Conservation (phyloP, 1,140 invertebrate species). For the Drosophila pectinifera region DNA sequence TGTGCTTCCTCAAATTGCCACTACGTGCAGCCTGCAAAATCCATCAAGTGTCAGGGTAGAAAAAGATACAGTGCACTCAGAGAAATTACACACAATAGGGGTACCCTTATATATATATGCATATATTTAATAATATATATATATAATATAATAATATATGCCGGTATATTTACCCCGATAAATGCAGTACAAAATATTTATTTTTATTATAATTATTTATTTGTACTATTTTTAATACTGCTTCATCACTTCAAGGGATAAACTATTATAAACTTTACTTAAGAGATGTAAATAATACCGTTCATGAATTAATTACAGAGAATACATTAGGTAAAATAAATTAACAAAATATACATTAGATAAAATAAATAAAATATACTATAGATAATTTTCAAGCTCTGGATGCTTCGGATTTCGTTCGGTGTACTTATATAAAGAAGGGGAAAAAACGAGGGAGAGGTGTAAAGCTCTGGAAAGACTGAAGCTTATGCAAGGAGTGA, state of each 20-base stretch:
- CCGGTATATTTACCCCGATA: too few relatives aligned
- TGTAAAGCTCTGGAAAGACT: constrained; percentile 25
- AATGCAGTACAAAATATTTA: too few relatives aligned
- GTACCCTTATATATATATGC: too few relatives aligned
- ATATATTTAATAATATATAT: neutral
- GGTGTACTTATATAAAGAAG: neutral
- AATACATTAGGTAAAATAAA: constrained; percentile 7
- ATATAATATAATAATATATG: too few relatives aligned
- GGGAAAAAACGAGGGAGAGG: neutral
- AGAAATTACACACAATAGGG: neutral
- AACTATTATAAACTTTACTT: too few relatives aligned
- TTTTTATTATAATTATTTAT: neutral
- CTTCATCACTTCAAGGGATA: too few relatives aligned
- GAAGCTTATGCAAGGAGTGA: constrained; percentile 17
- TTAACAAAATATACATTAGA: too few relatives aligned
- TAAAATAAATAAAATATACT: too few relatives aligned
- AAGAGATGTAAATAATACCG: too few relatives aligned
- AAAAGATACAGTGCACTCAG: neutral
- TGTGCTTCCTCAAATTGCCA: constrained; percentile 37
- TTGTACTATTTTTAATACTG: too few relatives aligned
- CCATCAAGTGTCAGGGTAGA: neutral
- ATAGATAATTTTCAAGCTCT: too few relatives aligned
- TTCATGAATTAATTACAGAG: too few relatives aligned
- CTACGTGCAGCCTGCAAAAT: constrained; percentile 39
- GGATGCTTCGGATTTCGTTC: neutral